Conservation (phyloP, 2,113 vertebrate species). For the Brachyhypopomus occidentalis region DNA sequence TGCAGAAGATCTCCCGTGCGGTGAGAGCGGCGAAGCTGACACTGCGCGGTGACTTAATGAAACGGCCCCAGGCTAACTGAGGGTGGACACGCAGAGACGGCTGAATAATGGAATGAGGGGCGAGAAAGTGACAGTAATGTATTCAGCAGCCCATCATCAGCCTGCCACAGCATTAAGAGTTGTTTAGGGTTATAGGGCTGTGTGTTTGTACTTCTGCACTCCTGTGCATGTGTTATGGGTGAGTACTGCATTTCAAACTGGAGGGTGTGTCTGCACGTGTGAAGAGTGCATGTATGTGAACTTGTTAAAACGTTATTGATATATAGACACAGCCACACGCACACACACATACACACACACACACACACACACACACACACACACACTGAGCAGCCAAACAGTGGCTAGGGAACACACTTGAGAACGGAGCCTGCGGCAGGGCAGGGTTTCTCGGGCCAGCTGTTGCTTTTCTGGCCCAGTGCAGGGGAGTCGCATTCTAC, state of each 20-base stretch:
- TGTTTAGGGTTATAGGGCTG: constrained; percentile 24
- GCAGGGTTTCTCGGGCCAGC: neutral
- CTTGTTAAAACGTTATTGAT: too few relatives aligned
- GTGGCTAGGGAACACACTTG: neutral
- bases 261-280: neutral
- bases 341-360: too few relatives aligned
- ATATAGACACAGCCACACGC: too few relatives aligned
- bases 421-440: too few relatives aligned
- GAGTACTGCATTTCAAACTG: too few relatives aligned
- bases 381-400: neutral
- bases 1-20: constrained; percentile 11
- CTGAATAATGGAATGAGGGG: constrained; percentile 41
- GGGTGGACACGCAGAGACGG: constrained; percentile 40
- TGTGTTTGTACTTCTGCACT: too few relatives aligned
- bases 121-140: constrained; percentile 38
- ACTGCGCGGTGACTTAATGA: constrained; percentile 35
- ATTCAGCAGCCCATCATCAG: constrained; percentile 31
- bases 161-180: constrained; percentile 27
- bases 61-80: constrained; percentile 37
- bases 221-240: neutral
- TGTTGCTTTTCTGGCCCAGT: neutral
- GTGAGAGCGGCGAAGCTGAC: neutral
- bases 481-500: too few relatives aligned
- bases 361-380: too few relatives aligned
- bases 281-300: neutral